Base-by-base conservation (phyloP, 1,140 invertebrate genomes). In the Parapsyche elsis region DNA sequence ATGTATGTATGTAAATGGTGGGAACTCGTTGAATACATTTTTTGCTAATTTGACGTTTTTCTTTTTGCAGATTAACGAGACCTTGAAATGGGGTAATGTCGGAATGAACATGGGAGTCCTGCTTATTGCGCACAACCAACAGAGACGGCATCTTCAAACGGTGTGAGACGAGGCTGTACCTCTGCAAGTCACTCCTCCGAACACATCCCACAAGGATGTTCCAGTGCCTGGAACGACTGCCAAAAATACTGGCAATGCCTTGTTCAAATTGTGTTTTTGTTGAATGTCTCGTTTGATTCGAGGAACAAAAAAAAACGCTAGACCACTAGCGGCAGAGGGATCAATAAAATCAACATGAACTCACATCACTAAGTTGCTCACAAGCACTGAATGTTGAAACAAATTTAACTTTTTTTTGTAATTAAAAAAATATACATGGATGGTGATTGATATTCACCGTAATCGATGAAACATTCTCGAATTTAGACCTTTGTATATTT, bases 51-150 rank as follows among this genome's bases (percentile, higher is more conserved):
- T 26, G 9, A 23, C 26, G 19, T 10, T 67, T 67, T 67, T 67
- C 12, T 67, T 38, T 44, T 91, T 91, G 78, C 90, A 92, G 91
- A 91, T 91, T 85, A 92, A 91, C 86, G 92, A 92, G 87, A 91
- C 91, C 83, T 88, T 92, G 79, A 92, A 92, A 86, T 92, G 91
- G 91, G 91, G 91, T 84, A 92, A 90, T 87, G 89, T 92, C 84
- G 91, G 91, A 84, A 91, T 92, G 88, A 92, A 91, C 85, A 90
- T 91, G 86, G 91, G 91, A 83, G 90, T 92, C 81, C 88, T 92
- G 86, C 86, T 92, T 76, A 88, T 92, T 79, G 90, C 89, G 84
- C 90, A 91, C 81, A 81, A 75, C 75, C 84, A 87, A 81, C 85
- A 83, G n/a, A 85, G 88, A n/a, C 85, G 86, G 14, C 88, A 89